Conservation (phyloP, 2,888 invertebrate species). For the Chironomus tentans region DNA sequence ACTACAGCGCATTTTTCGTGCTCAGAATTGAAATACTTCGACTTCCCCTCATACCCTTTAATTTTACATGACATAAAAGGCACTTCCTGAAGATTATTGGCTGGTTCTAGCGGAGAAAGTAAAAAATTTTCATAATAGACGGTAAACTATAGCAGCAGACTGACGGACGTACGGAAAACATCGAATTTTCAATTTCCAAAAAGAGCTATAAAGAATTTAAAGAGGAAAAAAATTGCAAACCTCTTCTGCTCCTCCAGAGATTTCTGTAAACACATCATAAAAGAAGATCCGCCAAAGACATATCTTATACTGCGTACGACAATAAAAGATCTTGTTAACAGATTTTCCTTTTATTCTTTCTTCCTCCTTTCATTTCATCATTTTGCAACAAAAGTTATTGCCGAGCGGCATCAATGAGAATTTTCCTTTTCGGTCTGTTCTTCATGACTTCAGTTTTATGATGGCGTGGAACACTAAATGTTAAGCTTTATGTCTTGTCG, state of each 20-base stretch:
- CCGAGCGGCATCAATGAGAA: neutral
- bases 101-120: too few species aligned
- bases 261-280: neutral
- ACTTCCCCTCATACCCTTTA: too few species aligned
- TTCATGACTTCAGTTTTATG: neutral
- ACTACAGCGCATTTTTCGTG: too few species aligned
- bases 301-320: neutral
- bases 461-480: neutral
- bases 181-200: too few species aligned
- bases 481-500: neutral
- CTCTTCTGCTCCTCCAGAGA: neutral
- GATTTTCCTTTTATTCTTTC: neutral
- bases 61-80: too few species aligned
- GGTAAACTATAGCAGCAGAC: too few species aligned
- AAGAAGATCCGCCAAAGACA: neutral
- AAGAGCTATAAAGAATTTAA: neutral
- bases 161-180: too few species aligned
- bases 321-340: neutral
- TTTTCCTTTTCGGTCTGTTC: neutral
- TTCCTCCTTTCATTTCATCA: neutral
- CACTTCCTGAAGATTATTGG: too few species aligned
- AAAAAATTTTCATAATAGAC: too few species aligned
- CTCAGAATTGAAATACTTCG: too few species aligned
- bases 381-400: neutral
- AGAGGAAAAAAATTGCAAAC: conserved; percentile 3